Evolutionary conservation across 35 echinoderm and acorn worm genomes (phyloP).

Genomic region (Heliocidaris erythrogramma): DNA sequence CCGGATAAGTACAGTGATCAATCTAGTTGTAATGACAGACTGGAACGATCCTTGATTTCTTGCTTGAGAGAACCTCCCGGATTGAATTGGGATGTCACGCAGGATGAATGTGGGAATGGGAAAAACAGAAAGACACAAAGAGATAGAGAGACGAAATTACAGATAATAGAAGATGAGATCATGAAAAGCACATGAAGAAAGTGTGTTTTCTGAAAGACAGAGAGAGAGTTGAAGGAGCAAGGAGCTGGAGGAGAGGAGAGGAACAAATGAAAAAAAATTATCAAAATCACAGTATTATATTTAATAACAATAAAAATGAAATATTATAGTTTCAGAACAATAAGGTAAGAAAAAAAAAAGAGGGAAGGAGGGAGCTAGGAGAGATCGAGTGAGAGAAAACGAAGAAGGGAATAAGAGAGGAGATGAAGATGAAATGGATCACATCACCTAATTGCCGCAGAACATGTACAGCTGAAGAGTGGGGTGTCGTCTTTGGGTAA

Average conservation of each 20-base stretch:
- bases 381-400: background rate
- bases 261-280: no score
- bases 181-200: no score
- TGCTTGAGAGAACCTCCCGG: background rate
- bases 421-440: background rate
- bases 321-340: background rate
- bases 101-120: background rate
- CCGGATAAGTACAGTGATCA: constrained; percentile 26
- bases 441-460: background rate
- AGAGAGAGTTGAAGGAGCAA: no score
- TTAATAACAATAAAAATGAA: no score
- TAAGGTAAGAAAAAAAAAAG: background rate
- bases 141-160: no score
- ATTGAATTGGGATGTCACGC: background rate
- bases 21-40: constrained; percentile 40
- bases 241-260: no score
- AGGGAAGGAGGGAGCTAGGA: background rate
- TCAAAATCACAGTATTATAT: no score
- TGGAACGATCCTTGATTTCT: constrained; percentile 19
- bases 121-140: no score
- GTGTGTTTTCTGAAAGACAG: no score
- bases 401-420: background rate
- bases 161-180: no score
- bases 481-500: background rate
- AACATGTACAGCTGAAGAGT: background rate